Conservation (phyloP, 2,797 vertebrate genomes). For the Melanotaenia pygmaea region DNA sequence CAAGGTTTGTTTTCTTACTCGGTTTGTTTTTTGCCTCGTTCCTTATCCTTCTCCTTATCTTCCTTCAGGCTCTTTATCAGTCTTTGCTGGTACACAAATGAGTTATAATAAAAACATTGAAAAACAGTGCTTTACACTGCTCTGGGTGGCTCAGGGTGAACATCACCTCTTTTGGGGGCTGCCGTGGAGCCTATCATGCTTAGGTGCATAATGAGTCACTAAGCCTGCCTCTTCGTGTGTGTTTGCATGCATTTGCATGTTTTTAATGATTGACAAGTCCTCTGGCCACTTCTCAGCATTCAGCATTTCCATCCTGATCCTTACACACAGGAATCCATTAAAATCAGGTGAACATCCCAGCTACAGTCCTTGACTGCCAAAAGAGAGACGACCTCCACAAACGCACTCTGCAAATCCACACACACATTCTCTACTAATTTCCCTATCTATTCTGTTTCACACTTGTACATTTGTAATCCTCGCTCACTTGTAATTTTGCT, state of each 20-base stretch:
- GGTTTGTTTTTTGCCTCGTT: conserved; percentile 18
- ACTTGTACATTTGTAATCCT: conserved; percentile 75
- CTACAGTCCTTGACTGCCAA: conserved; percentile 53
- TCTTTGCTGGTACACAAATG: conserved; percentile 55
- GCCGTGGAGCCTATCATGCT: conserved; percentile 55
- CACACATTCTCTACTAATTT: conserved; percentile 43
- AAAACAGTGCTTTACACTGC: conserved; percentile 32
- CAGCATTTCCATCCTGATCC: conserved; percentile 27
- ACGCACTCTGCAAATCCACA: conserved; percentile 17
- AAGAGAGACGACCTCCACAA: conserved; percentile 41
- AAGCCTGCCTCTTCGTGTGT: conserved; percentile 30
- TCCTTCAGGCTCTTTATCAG: conserved; percentile 61
- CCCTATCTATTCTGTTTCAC: conserved; percentile 69
- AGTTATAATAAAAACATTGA: conserved; percentile 49
- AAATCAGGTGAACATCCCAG: conserved; percentile 58
- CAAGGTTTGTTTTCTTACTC: conserved; percentile 18
- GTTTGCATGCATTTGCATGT: conserved; percentile 1
- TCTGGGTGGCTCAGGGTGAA: conserved; percentile 33
- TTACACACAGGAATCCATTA: conserved; percentile 61
- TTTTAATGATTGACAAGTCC: conserved; percentile 22
- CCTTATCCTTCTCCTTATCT: conserved; percentile 8
- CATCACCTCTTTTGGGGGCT: conserved; percentile 50
- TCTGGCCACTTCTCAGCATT: conserved; percentile 36
- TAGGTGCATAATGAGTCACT: conserved; percentile 65
- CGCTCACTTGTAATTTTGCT: conserved; percentile 71